A percentile compares a stretch with the other conserved stretches of the same genome.
Evolutionary conservation across 2,797 vertebrate genomes (phyloP).

Genomic region (Sebastes itinus): DNA sequence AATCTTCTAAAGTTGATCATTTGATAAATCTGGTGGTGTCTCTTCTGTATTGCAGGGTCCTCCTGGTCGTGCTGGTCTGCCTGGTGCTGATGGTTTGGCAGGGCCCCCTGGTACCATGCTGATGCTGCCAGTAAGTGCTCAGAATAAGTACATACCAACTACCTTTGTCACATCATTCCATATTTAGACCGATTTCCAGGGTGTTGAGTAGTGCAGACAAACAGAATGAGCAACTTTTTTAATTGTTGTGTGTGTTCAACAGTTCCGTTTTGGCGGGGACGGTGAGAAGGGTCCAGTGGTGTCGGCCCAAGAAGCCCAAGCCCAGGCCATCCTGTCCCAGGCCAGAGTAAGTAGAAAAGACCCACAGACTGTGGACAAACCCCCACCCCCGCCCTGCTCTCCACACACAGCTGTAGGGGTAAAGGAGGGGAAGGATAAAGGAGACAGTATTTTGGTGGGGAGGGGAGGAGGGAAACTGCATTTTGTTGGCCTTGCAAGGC

Average conservation of each 20-base stretch:
- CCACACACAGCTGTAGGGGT: conserved; percentile 37
- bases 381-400: neutral
- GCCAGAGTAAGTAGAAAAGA: conserved; percentile 88
- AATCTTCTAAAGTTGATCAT: neutral
- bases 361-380: conserved; percentile 10
- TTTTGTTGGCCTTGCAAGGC: conserved; percentile 53
- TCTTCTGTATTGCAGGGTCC: conserved; percentile 84
- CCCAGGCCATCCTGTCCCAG: conserved; percentile 98
- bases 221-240: neutral
- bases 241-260: conserved; percentile 8
- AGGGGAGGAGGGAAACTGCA: neutral
- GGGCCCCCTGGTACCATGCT: conserved; percentile 98
- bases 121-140: conserved; percentile 93
- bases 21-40: neutral
- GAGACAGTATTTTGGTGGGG: conserved; percentile 23
- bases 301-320: conserved; percentile 96
- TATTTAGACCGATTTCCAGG: neutral
- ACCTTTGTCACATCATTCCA: neutral
- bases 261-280: conserved; percentile 97
- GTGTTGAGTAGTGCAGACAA: neutral
- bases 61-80: conserved; percentile 91
- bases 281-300: conserved; percentile 94
- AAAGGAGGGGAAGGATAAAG: conserved; percentile 4
- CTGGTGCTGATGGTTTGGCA: conserved; percentile 94
- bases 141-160: neutral